Percentiles rank a stretch among this genome's conserved stretches.
Evolutionary conservation across 2,797 vertebrate species (phyloP).

Genomic region (Typhlichthys eigenmanni): DNA sequence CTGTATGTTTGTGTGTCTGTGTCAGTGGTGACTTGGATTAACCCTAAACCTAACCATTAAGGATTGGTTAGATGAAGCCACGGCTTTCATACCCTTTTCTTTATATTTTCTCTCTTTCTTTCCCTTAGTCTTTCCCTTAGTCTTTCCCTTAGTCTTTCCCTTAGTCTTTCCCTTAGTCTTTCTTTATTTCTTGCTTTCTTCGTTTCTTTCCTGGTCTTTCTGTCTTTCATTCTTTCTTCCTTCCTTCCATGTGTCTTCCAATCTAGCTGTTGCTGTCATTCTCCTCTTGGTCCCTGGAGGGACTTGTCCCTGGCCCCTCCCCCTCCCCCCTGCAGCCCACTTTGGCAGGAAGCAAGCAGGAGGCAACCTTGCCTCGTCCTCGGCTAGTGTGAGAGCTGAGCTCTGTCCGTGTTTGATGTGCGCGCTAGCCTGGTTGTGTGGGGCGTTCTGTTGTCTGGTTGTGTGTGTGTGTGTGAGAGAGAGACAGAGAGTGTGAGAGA

Average conservation of each 20-base stretch:
- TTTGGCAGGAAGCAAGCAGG: constrained; percentile 74
- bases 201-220: constrained; percentile 15
- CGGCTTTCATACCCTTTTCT: not conserved
- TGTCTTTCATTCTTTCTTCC: constrained; percentile 29
- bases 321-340: constrained; percentile 56
- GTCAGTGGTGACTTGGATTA: not conserved
- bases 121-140: not conserved
- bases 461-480: constrained; percentile 1
- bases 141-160: too few relatives aligned
- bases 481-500: constrained; percentile 21
- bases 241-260: not conserved
- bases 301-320: constrained; percentile 23
- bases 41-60: not conserved
- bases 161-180: not conserved
- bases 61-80: constrained; percentile 7
- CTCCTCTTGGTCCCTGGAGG: constrained; percentile 31
- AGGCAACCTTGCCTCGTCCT: constrained; percentile 78
- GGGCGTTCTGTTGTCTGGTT: not conserved
- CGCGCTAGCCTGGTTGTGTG: not conserved
- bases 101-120: not conserved
- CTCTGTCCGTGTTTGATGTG: constrained; percentile 33
- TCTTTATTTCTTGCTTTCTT: not conserved
- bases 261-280: constrained; percentile 60
- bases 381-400: constrained; percentile 72
- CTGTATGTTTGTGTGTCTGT: not conserved